These are phyloP conservation scores for Melikaiella ostensackeni DNA, from an alignment of 2,888 invertebrate species.

Conservation along the genomic window DNA sequence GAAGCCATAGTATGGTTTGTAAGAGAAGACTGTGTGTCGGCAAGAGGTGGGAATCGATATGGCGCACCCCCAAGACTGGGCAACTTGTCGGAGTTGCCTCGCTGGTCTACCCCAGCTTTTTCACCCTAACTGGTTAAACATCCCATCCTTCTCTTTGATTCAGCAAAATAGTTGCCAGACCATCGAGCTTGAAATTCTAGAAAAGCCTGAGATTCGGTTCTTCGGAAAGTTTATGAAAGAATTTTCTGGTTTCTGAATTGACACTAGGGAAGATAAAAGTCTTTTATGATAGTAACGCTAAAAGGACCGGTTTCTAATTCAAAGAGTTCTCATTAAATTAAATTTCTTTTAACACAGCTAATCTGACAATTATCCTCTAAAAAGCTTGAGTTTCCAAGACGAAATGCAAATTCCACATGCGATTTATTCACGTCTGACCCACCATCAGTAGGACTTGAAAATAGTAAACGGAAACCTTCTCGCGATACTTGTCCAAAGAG, in stretches of 20 bases:
- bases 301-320: not conserved
- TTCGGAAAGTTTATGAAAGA: not conserved
- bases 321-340: not conserved
- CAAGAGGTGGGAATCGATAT: slow-evolving; percentile 68
- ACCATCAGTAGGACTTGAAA: not conserved
- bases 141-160: not conserved
- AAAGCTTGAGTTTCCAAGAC: not conserved
- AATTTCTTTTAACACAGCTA: not conserved
- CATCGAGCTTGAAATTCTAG: not conserved
- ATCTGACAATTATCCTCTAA: not conserved
- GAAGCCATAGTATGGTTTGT: slow-evolving; percentile 42
- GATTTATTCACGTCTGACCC: not conserved
- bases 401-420: not conserved
- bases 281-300: not conserved
- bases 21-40: slow-evolving; percentile 43
- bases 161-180: slow-evolving; percentile 4
- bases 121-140: slow-evolving; percentile 24
- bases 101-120: slow-evolving; percentile 15
- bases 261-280: not conserved
- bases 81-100: slow-evolving; percentile 51
- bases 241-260: not conserved
- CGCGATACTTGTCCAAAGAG: not conserved
- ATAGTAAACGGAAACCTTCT: slow-evolving; percentile 7
- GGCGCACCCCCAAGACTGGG: slow-evolving; percentile 61
- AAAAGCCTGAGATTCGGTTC: not conserved